Percentiles rank a stretch among this genome's conserved stretches.
Conservation (phyloP, 2,888 invertebrate species). For the Amitus sp. region DNA sequence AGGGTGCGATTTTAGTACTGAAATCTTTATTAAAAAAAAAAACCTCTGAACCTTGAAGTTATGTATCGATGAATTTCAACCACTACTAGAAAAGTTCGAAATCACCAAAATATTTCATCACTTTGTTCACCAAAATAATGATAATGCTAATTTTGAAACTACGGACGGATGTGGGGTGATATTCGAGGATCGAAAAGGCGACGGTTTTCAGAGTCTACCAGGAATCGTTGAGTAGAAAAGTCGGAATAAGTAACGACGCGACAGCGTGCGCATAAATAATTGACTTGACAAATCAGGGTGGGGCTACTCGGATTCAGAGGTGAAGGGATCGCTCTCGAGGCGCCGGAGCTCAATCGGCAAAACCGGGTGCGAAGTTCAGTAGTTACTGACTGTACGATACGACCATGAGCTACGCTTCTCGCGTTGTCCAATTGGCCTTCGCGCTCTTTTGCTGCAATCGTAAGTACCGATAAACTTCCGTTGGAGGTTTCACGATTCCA, state of each 20-base stretch:
- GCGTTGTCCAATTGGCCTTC: conserved; percentile 54
- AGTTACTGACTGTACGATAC: conserved; percentile 57
- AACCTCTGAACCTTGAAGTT: no score
- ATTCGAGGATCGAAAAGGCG: no score
- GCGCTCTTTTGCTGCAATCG: conserved; percentile 53
- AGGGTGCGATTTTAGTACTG: no score
- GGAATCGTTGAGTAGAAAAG: not conserved
- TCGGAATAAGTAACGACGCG: not conserved
- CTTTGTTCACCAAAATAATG: no score
- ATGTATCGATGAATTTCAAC: no score
- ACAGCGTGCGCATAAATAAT: not conserved
- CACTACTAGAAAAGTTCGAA: no score
- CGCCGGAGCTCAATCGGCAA: conserved; percentile 43
- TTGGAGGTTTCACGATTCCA: not conserved
- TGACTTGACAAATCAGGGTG: conserved; percentile 32
- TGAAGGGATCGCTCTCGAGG: conserved; percentile 53
- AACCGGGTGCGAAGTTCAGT: conserved; percentile 56
- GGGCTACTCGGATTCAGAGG: conserved; percentile 42
- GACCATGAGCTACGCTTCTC: conserved; percentile 52
- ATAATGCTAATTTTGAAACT: no score
- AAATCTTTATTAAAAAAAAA: no score
- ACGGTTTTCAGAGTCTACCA: no score
- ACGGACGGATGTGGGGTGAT: no score
- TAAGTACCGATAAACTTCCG: conserved; percentile 46
- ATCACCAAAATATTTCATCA: no score